Evolutionary conservation across 2,113 vertebrate species (phyloP).

Genomic region (Vulpes vulpes): DNA sequence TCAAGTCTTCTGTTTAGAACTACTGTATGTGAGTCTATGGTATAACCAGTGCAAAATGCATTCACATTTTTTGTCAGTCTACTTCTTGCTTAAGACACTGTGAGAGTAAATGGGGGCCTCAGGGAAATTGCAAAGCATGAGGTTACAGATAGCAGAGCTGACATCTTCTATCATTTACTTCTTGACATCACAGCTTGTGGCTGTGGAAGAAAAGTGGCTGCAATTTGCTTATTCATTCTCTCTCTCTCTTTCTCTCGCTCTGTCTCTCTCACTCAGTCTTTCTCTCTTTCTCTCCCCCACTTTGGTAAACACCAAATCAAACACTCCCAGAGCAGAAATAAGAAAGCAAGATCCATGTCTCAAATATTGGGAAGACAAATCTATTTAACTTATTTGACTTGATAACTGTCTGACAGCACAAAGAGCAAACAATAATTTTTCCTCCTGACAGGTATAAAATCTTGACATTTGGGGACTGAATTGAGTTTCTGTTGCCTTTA

Average conservation of each 20-base stretch:
- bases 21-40: not conserved
- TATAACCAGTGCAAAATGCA: not conserved
- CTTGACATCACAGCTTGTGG: slow-evolving; percentile 63
- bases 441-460: slow-evolving; percentile 47
- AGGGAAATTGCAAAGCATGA: not conserved
- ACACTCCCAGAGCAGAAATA: slow-evolving; percentile 59
- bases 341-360: slow-evolving; percentile 25
- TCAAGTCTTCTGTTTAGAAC: slow-evolving; percentile 8
- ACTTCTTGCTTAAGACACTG: not conserved
- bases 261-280: too few relatives aligned
- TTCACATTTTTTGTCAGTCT: not conserved
- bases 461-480: slow-evolving; percentile 29
- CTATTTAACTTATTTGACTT: slow-evolving; percentile 55
- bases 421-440: slow-evolving; percentile 57
- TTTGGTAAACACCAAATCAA: slow-evolving; percentile 58
- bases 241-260: not conserved
- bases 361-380: slow-evolving; percentile 53
- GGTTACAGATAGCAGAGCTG: slow-evolving; percentile 23
- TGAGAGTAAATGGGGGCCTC: not conserved
- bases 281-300: not conserved
- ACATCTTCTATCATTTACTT: slow-evolving; percentile 49
- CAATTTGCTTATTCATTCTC: slow-evolving; percentile 60
- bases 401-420: slow-evolving; percentile 19
- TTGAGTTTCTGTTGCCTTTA: slow-evolving; percentile 29
- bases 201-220: slow-evolving; percentile 72